Evolutionary conservation across 2,113 vertebrate species (phyloP).

Genomic region (Clarias batrachus): DNA sequence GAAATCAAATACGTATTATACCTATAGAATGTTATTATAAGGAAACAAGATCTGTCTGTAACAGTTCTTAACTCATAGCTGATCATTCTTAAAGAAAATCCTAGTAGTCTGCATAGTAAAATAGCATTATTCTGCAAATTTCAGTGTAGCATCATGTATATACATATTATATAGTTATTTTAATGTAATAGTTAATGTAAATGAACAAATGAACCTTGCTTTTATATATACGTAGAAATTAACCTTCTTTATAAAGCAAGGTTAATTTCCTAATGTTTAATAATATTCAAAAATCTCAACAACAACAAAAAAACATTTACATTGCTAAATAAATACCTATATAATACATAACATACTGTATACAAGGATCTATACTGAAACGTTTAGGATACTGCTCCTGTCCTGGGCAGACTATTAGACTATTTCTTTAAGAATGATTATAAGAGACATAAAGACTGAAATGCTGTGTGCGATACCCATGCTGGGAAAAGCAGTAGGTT

Average conservation of each 20-base stretch:
- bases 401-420: background rate
- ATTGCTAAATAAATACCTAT: background rate
- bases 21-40: background rate
- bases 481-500: background rate
- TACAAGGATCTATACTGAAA: background rate
- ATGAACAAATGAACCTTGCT: too few relatives aligned
- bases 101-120: background rate
- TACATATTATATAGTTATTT: background rate
- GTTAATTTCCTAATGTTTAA: too few relatives aligned
- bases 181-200: background rate
- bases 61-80: background rate
- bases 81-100: background rate
- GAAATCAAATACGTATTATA: background rate
- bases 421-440: background rate
- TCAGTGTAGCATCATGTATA: background rate
- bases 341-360: background rate
- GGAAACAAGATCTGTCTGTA: background rate
- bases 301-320: background rate
- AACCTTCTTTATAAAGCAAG: too few relatives aligned
- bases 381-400: background rate
- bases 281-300: too few relatives aligned
- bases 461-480: background rate
- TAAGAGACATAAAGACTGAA: background rate
- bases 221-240: too few relatives aligned
- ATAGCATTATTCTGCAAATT: background rate